phyloP scores from a whole-genome alignment of 2,888 invertebrate genomes.

The Itoplectis maculator region DNA sequence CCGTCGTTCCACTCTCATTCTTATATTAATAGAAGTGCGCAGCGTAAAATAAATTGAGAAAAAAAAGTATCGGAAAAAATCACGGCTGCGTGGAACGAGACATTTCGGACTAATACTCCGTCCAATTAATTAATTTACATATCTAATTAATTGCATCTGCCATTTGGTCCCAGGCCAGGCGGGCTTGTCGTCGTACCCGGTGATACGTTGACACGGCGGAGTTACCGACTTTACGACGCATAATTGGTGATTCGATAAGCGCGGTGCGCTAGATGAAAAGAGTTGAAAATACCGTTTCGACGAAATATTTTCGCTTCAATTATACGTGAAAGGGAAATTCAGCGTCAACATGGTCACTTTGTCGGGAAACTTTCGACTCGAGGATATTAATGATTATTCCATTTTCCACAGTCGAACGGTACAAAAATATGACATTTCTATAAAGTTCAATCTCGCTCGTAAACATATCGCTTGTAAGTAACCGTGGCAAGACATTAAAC shows the following conservation, averaged over 20 bases:
- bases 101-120: background rate
- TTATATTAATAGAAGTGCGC: constrained; percentile 16
- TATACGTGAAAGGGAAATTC: no score
- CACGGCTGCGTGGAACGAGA: constrained; percentile 1
- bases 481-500: background rate
- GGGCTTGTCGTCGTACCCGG: no score
- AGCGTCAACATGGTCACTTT: no score
- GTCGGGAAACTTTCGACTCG: no score
- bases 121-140: constrained; percentile 41
- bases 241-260: background rate
- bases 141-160: constrained; percentile 14
- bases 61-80: constrained; percentile 29
- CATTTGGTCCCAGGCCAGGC: background rate
- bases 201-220: background rate
- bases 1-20: constrained; percentile 30
- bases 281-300: no score
- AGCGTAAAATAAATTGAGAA: constrained; percentile 17
- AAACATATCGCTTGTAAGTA: background rate
- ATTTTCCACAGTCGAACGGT: no score
- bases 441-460: no score
- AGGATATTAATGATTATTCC: no score
- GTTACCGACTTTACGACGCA: background rate
- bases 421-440: no score
- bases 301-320: no score
- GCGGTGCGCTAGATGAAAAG: background rate